These are phyloP conservation scores for Aricia artaxerxes DNA, from an alignment of 2,888 invertebrate species.

Conservation along the genomic window DNA sequence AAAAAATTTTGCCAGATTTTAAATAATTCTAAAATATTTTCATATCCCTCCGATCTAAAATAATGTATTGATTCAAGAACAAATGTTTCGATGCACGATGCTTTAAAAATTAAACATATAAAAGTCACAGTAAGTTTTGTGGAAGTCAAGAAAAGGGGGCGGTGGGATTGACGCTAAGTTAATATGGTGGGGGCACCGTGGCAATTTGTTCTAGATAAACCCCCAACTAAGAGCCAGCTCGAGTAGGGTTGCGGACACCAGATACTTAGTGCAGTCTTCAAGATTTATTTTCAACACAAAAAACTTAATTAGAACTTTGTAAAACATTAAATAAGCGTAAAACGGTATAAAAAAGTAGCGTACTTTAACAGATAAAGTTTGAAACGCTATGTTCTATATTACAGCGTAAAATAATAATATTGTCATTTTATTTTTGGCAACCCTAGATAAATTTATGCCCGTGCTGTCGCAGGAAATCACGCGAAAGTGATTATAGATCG, in stretches of 20 bases:
- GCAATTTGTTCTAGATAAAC: conserved; percentile 78
- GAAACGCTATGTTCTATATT: not conserved
- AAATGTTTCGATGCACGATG: not conserved
- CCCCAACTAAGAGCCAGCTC: conserved; percentile 63
- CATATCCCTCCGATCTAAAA: not conserved
- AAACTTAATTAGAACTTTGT: not conserved
- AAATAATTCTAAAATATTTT: not conserved
- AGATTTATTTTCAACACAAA: conserved; percentile 17
- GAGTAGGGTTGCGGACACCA: conserved; percentile 55
- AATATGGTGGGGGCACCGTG: conserved; percentile 75
- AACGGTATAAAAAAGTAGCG: not conserved
- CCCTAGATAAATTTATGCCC: conserved; percentile 59
- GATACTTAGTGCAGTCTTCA: conserved; percentile 32
- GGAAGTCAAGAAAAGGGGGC: conserved; percentile 40
- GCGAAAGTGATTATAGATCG: conserved; percentile 72
- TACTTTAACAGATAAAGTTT: not conserved
- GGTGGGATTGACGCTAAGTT: conserved; percentile 66
- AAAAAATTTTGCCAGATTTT: not conserved
- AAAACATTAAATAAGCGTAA: not conserved
- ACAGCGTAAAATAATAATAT: not conserved
- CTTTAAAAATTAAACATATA: not conserved
- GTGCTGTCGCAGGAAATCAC: conserved; percentile 67
- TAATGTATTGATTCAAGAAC: not conserved
- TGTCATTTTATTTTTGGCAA: conserved; percentile 38
- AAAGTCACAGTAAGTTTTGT: conserved; percentile 47